Base-by-base conservation (phyloP, 2,797 vertebrate genomes). In the Oryzias sinensis region DNA sequence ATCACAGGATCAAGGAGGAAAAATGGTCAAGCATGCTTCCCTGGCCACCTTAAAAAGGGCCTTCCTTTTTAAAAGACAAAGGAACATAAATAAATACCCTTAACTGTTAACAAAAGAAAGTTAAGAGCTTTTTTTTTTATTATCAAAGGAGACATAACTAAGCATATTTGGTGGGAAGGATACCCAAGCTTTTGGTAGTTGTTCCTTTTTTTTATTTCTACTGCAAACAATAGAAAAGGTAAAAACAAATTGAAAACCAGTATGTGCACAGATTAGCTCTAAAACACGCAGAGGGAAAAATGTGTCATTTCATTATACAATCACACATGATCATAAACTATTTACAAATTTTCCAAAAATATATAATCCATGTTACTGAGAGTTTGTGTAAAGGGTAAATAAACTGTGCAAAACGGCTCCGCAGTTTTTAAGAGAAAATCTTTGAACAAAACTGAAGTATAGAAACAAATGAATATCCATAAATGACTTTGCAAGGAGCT, bases 401-500 rank as follows among this genome's bases (percentile, higher is more conserved):
- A 70, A 77, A 78, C 44, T 43, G 61, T 65, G 24, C 50, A 15
- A 29, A 56, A 42, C 48, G 46, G 44, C 48, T 33, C 20, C 0
- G 59, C 76, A 65, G 55, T 50, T 70, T 69, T 62, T 80, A 75
- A 56, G 56, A 60, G 64, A 62, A 77, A 58, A 84, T 77, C 76
- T 82, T 20, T 55, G 74, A 82, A 76, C 63, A 79, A 80, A 82
- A 82, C 80, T 79, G 79, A 81, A 75, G 72, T 62, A 68, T 64
- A 60, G 45, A 77, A 62, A 70, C 49, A 62, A 71, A 87, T 90
- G 80, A 89, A 89, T 91, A 90, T 89, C 88, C 83, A 89, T 89
- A 64, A 44, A 40, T 84, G 85, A 77, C 80, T 83, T 89, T 83
- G 61, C 45, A 53, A 63, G 57, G 60, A 74, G 68, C 86, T 78